phyloP scores from a whole-genome alignment of 2,888 invertebrate species.

The Mongoloraphidia duomilia region DNA sequence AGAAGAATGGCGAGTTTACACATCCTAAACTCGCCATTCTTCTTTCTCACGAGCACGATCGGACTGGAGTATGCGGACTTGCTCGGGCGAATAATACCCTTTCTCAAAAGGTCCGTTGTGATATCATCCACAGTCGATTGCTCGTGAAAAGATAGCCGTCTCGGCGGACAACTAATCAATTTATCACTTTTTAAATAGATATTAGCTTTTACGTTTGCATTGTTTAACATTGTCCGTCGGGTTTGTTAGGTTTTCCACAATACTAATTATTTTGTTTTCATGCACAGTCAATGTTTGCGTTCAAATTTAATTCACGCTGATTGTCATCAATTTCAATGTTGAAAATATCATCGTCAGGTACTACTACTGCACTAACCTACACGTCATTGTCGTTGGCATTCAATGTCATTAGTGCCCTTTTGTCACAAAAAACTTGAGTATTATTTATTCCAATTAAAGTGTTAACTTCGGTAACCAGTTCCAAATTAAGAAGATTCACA shows the following conservation, averaged over 20 bases:
- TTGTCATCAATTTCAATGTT: no score
- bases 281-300: no score
- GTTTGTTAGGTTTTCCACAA: no score
- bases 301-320: no score
- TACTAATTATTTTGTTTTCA: no score
- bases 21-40: constrained; percentile 8
- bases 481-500: not conserved
- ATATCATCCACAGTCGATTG: constrained; percentile 7
- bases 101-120: constrained; percentile 6
- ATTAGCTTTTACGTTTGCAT: not conserved
- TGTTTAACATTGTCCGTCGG: no score
- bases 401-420: not conserved
- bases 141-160: constrained; percentile 8
- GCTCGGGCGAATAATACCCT: constrained; percentile 10
- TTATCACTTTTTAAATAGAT: not conserved
- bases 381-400: not conserved
- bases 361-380: constrained; percentile 1
- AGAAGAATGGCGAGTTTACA: no score
- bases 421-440: not conserved
- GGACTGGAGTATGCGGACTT: constrained; percentile 10
- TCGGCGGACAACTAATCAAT: not conserved
- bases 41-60: constrained; percentile 12
- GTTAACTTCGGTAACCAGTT: not conserved
- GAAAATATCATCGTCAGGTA: constrained; percentile 2
- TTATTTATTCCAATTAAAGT: not conserved